Evolutionary conservation across 2,797 vertebrate species (phyloP), one percentile per base, ranked within the genome.

Genomic region (Thaleichthys pacificus): DNA sequence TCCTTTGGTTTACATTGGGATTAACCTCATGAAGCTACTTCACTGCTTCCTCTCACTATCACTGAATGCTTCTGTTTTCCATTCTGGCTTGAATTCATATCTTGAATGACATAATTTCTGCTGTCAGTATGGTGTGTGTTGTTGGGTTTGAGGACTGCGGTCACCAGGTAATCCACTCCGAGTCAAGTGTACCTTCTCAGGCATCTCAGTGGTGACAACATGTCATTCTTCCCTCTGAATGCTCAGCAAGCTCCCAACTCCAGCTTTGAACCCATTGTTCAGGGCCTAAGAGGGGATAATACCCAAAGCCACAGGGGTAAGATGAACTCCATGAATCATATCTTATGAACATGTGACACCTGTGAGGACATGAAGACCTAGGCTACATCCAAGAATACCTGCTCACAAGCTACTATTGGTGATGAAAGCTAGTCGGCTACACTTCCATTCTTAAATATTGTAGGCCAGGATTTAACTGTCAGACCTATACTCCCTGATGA

Each of bases 261-360:
- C 2, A 61, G 76, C 89, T 89, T 90, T 90, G 88, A 91, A 86
- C 81, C 73, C 73, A 78, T 87, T 89, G 88, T 89, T 82, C 57
- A 74, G 77, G 61, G 57, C 68, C 66, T n/a, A 62, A 58, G 61
- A 82, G 73, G 68, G 69, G 71, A 70, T 80, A 80, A 84, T 76
- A 77, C 82, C 26, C 61, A 21, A 49, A 49, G 78, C 73, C 85
- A 80, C 79, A 75, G 5, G 0, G 81, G 82, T 26, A 85, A 81
- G 78, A 86, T 84, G 81, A 82, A 83, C 14, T 24, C 65, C 35
- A 69, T 82, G 84, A 89, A 86, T 87, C 79, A 88, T 84, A 76
- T 82, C 77, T 86, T 70, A 73, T 84, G 82, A 83, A 69, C 85
- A 85, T 64, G 73, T 54, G 35, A 85, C 84, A 88, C 85, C 79